Conservation (phyloP, 2,888 invertebrate genomes). For the Barypeithes pellucidus region DNA sequence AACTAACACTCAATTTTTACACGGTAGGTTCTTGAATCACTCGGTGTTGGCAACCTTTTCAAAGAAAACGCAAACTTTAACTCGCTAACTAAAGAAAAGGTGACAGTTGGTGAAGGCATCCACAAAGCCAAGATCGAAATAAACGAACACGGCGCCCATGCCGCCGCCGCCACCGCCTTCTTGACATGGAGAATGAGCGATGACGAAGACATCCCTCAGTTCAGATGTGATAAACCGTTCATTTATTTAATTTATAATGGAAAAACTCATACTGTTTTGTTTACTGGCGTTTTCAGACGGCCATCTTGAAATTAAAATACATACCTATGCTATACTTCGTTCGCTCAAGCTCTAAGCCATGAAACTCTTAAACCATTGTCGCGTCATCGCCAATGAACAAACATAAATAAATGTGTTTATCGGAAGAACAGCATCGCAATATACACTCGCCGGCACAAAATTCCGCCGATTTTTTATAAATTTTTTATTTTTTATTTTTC, state of each 20-base stretch:
- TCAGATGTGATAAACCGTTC: constrained; percentile 89
- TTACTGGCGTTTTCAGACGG: constrained; percentile 73
- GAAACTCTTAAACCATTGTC: too few species aligned
- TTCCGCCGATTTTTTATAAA: too few species aligned
- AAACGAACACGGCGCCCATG: constrained; percentile 89
- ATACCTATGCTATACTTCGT: background rate
- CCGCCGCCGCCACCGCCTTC: constrained; percentile 89
- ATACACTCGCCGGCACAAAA: too few species aligned
- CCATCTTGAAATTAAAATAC: constrained; percentile 33
- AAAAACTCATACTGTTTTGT: constrained; percentile 77
- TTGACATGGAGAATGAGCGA: constrained; percentile 83
- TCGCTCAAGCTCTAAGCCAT: too few species aligned
- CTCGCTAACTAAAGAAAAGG: constrained; percentile 71
- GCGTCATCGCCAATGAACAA: too few species aligned
- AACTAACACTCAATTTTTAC: constrained; percentile 52
- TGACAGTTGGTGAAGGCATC: constrained; percentile 74
- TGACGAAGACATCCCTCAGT: constrained; percentile 74
- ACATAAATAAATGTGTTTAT: too few species aligned
- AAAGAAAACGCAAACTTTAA: constrained; percentile 72
- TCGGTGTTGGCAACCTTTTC: constrained; percentile 76
- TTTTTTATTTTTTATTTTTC: too few species aligned
- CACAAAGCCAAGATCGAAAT: constrained; percentile 91
- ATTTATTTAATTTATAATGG: constrained; percentile 86
- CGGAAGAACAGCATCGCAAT: too few species aligned
- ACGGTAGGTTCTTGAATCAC: constrained; percentile 70